Conservation (phyloP, 2,888 invertebrate genomes). For the Platycheirus albimanus region DNA sequence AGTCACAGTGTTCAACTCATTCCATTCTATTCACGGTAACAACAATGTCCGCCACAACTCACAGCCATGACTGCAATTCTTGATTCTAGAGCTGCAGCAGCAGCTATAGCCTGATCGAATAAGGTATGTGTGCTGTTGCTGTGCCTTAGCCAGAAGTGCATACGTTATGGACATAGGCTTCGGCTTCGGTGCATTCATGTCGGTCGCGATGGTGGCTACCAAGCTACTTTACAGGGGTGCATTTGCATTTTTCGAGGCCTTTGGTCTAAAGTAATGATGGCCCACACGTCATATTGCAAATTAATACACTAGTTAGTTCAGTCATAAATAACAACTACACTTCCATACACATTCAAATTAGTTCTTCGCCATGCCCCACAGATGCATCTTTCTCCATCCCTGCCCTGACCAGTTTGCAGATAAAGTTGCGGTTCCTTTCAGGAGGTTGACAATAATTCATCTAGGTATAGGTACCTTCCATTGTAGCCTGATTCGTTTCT, state of each 20-base stretch:
- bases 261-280: too few relatives aligned
- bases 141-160: slow-evolving; percentile 37
- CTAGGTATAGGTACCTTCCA: too few relatives aligned
- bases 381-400: too few relatives aligned
- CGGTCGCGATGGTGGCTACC: slow-evolving; percentile 15
- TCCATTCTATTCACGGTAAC: slow-evolving; percentile 71
- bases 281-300: too few relatives aligned
- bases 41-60: slow-evolving; percentile 62
- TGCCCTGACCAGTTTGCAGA: too few relatives aligned
- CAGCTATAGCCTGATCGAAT: slow-evolving; percentile 27
- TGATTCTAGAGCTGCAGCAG: slow-evolving; percentile 66
- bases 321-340: too few relatives aligned
- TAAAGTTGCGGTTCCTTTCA: too few relatives aligned
- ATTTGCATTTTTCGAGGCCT: neutral
- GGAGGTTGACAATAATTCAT: too few relatives aligned
- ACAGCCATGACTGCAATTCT: slow-evolving; percentile 72
- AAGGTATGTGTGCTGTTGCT: slow-evolving; percentile 14
- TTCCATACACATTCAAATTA: too few relatives aligned
- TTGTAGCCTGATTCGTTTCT: too few relatives aligned
- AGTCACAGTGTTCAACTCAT: slow-evolving; percentile 72
- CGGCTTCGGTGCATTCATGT: slow-evolving; percentile 53
- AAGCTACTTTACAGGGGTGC: slow-evolving; percentile 9
- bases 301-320: too few relatives aligned
- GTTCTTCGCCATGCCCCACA: too few relatives aligned
- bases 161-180: slow-evolving; percentile 68